Conservation (phyloP, 2,113 vertebrate species). For the Hassar affinis region DNA sequence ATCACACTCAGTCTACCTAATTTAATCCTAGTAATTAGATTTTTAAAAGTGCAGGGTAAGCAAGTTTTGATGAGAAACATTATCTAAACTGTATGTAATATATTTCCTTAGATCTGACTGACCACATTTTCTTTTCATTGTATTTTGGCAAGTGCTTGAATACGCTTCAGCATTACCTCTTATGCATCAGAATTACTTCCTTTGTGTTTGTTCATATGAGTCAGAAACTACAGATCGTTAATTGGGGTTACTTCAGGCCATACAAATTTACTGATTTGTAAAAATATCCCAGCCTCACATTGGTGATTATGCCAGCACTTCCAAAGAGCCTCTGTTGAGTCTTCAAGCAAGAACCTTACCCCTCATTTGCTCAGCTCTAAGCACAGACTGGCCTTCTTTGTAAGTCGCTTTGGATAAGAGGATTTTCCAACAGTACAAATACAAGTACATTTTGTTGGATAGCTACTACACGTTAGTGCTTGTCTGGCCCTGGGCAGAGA, state of each 20-base stretch:
- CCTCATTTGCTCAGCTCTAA: background rate
- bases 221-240: background rate
- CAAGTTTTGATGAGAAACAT: too few relatives aligned
- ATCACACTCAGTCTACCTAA: too few relatives aligned
- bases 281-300: background rate
- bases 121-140: too few relatives aligned
- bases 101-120: too few relatives aligned
- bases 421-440: conserved; percentile 10
- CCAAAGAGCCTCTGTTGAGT: background rate
- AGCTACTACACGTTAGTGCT: conserved; percentile 2
- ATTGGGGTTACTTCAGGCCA: background rate
- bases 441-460: background rate
- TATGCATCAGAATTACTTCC: too few relatives aligned
- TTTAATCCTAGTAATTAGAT: too few relatives aligned
- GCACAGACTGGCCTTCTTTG: background rate
- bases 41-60: too few relatives aligned
- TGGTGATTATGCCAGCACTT: background rate
- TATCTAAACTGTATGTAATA: too few relatives aligned
- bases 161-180: too few relatives aligned
- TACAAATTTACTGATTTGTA: background rate
- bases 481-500: background rate
- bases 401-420: background rate
- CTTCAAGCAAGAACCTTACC: background rate
- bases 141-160: too few relatives aligned
- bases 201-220: background rate